A percentile compares a stretch with the other conserved stretches of the same genome.
Evolutionary conservation across 1,140 invertebrate genomes (phyloP).

Genomic region (Ostrea denselamellosa): DNA sequence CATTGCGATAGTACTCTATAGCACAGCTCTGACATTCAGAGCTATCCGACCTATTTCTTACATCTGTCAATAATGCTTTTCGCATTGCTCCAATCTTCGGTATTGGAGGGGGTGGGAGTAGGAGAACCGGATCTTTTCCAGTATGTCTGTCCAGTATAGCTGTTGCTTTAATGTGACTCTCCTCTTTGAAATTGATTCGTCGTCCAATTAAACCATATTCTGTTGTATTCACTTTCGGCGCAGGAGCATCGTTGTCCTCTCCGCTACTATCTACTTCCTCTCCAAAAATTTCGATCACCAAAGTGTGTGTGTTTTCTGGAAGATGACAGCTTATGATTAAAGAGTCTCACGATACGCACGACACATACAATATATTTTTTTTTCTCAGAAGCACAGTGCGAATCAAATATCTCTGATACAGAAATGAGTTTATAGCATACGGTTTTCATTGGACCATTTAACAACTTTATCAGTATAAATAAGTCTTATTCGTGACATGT

Average conservation of each 20-base stretch:
- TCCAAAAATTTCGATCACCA: conserved; percentile 23
- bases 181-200: neutral
- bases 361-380: no score
- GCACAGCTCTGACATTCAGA: neutral
- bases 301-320: neutral
- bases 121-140: neutral
- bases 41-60: neutral
- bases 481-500: no score
- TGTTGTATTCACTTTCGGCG: conserved; percentile 10
- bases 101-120: neutral
- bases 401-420: no score
- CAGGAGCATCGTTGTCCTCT: neutral
- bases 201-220: conserved; percentile 12
- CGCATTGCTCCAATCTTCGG: neutral
- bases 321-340: neutral
- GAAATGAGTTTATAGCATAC: no score
- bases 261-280: neutral
- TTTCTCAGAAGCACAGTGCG: no score
- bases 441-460: no score
- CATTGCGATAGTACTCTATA: neutral
- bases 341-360: no score
- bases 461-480: no score
- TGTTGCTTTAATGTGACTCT: neutral
- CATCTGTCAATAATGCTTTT: neutral
- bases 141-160: neutral